phyloP scores from a whole-genome alignment of 2,888 invertebrate species.

The Dolichomitus sp. region DNA sequence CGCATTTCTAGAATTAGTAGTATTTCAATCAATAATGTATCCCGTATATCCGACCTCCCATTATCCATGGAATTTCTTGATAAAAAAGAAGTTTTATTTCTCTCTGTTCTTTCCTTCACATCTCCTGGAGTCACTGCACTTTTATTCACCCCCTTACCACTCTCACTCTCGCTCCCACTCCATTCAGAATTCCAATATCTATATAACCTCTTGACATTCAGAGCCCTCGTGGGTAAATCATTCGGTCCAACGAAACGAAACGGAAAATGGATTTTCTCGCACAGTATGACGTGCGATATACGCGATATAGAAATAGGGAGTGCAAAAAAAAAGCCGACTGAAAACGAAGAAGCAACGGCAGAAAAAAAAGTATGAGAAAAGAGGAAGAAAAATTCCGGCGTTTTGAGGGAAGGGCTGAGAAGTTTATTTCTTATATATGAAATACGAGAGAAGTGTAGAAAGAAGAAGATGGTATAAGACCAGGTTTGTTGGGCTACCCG shows the following conservation, averaged over 20 bases:
- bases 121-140: constrained; percentile 15
- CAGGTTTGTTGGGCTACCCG: constrained; percentile 37
- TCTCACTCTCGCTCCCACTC: constrained; percentile 1
- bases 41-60: not conserved
- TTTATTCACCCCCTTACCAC: constrained; percentile 1
- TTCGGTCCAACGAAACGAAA: constrained; percentile 49
- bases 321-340: not conserved
- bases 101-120: constrained; percentile 34
- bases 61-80: constrained; percentile 15
- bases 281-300: constrained; percentile 38
- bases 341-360: constrained; percentile 18
- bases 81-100: constrained; percentile 49
- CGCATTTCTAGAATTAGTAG: constrained; percentile 23
- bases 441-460: constrained; percentile 3
- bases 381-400: constrained; percentile 45
- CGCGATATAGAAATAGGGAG: constrained; percentile 9
- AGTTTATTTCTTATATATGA: constrained; percentile 47
- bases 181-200: constrained; percentile 51
- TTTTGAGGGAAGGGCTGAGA: constrained; percentile 27
- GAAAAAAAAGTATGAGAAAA: constrained; percentile 24
- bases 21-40: constrained; percentile 31
- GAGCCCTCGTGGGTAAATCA: constrained; percentile 39
- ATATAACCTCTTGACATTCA: constrained; percentile 28
- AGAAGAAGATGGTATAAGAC: constrained; percentile 33
- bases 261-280: constrained; percentile 48